These are phyloP conservation scores for Eonycteris spelaea DNA, from an alignment of 2,113 vertebrate species.

Conservation along the genomic window DNA sequence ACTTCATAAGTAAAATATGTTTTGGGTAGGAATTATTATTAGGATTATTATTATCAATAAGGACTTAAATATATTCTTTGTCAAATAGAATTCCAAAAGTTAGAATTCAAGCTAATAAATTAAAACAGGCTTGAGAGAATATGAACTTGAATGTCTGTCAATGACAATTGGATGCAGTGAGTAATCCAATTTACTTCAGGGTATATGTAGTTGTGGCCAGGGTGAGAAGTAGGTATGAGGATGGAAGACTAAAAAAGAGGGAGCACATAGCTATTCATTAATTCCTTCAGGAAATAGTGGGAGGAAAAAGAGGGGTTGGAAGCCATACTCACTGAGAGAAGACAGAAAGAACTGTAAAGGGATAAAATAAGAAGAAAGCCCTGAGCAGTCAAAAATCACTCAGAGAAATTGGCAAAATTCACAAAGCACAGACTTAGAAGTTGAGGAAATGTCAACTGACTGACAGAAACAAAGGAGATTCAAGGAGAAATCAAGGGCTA, in stretches of 20 bases:
- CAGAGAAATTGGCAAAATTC: slow-evolving; percentile 24
- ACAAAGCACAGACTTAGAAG: neutral
- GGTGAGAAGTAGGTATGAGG: slow-evolving; percentile 37
- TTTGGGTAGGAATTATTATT: slow-evolving; percentile 51
- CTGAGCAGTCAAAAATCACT: slow-evolving; percentile 36
- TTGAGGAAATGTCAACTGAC: slow-evolving; percentile 6
- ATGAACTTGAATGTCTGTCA: slow-evolving; percentile 73
- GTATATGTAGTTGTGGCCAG: slow-evolving; percentile 43
- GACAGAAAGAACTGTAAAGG: slow-evolving; percentile 23
- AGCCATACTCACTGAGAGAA: slow-evolving; percentile 37
- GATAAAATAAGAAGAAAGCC: slow-evolving; percentile 27
- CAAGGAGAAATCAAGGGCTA: slow-evolving; percentile 46
- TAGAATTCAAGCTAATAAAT: slow-evolving; percentile 71
- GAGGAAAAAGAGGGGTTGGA: neutral
- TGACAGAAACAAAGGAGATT: slow-evolving; percentile 44
- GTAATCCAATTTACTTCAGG: slow-evolving; percentile 74
- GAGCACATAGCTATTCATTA: slow-evolving; percentile 59
- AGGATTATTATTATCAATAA: slow-evolving; percentile 49
- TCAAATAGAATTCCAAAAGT: slow-evolving; percentile 58
- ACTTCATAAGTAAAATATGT: slow-evolving; percentile 31
- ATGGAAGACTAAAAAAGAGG: slow-evolving; percentile 28
- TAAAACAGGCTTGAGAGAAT: slow-evolving; percentile 69
- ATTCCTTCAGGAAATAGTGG: slow-evolving; percentile 58
- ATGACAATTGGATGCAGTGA: slow-evolving; percentile 75
- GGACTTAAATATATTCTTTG: slow-evolving; percentile 59